A percentile compares a stretch with the other conserved stretches of the same genome.
These are phyloP conservation scores for Eurois occulta DNA, from an alignment of 2,888 invertebrate genomes.

Conservation along the genomic window DNA sequence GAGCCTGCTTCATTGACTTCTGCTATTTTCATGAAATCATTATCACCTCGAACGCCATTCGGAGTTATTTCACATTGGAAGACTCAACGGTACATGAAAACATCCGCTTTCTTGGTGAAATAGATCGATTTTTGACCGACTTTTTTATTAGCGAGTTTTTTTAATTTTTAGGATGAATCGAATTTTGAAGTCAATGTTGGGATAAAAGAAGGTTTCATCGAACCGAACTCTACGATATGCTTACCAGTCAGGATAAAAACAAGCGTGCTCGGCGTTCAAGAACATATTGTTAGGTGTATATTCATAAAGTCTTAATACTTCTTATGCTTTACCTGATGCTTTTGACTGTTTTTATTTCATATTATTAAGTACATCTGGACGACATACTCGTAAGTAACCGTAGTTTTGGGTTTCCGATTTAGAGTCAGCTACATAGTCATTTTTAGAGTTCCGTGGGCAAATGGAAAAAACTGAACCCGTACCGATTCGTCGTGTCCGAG, in stretches of 20 bases:
- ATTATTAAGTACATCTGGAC: background rate
- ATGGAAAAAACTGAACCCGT: background rate
- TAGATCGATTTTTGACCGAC: background rate
- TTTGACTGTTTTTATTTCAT: background rate
- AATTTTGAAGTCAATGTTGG: conserved; percentile 77
- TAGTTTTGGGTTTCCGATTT: background rate
- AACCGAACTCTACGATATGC: conserved; percentile 83
- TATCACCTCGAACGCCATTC: conserved; percentile 86
- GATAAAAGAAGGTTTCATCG: conserved; percentile 83
- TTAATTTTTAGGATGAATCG: conserved; percentile 70
- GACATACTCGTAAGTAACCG: fast-evolving
- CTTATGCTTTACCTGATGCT: background rate
- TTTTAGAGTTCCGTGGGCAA: background rate
- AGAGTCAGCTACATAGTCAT: background rate
- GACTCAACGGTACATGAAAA: conserved; percentile 49
- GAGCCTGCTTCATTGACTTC: conserved; percentile 91
- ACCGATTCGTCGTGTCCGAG: background rate
- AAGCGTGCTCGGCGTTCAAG: conserved; percentile 85
- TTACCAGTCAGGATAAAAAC: conserved; percentile 87
- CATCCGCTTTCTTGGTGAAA: background rate
- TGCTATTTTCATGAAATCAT: conserved; percentile 87
- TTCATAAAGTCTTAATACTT: background rate
- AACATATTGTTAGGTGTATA: conserved; percentile 79
- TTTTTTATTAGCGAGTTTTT: conserved; percentile 6
- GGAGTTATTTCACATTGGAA: conserved; percentile 78